Evolutionary conservation across 2,797 vertebrate species (phyloP).

Genomic region (Bradypus variegatus): DNA sequence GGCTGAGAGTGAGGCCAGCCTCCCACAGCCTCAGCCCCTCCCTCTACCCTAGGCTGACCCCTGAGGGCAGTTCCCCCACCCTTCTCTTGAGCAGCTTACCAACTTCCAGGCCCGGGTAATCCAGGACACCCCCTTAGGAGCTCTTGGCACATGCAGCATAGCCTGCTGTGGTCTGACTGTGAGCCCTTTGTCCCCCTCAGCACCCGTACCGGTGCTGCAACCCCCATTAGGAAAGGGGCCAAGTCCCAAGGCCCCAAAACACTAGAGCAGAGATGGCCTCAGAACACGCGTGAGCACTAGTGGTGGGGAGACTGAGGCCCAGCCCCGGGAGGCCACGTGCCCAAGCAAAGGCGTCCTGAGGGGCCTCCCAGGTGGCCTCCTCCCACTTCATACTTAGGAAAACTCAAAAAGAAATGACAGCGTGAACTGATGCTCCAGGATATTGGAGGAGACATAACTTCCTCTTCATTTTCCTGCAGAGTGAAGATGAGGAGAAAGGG

Average conservation of each 20-base stretch:
- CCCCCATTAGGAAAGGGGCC: neutral
- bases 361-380: neutral
- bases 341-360: neutral
- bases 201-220: rapidly evolving
- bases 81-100: neutral
- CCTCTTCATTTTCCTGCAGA: neutral
- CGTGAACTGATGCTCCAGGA: rapidly evolving
- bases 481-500: neutral
- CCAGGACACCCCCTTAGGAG: neutral
- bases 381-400: neutral
- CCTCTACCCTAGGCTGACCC: neutral
- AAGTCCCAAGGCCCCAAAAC: neutral
- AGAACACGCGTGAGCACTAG: neutral
- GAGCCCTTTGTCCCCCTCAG: neutral
- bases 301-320: neutral
- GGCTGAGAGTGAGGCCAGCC: neutral
- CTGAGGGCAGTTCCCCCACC: neutral
- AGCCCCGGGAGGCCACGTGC: neutral
- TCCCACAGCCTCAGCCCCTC: neutral
- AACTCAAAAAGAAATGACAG: neutral
- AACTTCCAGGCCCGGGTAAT: neutral
- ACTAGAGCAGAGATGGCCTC: neutral
- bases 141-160: neutral
- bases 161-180: neutral
- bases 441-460: neutral